phyloP scores from a whole-genome alignment of 2,888 invertebrate genomes.

The Vandiemenella viatica region DNA sequence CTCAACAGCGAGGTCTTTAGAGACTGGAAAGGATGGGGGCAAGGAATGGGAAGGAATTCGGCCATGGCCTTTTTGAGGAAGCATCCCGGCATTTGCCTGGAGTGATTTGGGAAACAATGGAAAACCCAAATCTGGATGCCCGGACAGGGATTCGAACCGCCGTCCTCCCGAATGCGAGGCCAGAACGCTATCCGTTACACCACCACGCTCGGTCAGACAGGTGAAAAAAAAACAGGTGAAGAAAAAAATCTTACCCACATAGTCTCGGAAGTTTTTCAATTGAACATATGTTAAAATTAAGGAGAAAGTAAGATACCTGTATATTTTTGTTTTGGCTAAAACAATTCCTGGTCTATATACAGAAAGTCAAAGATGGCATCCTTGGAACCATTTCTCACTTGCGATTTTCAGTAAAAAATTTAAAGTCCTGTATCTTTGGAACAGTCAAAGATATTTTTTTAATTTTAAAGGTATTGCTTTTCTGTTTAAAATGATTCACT shows the following conservation, averaged over 20 bases:
- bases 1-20: no score
- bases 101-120: no score
- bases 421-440: not conserved
- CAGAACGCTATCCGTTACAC: slow-evolving; percentile 56
- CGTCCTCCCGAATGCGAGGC: slow-evolving; percentile 90
- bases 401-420: not conserved
- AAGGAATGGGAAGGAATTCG: no score
- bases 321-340: not conserved
- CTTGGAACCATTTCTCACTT: not conserved
- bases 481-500: no score
- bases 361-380: not conserved
- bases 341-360: not conserved
- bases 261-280: not conserved
- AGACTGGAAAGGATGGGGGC: no score
- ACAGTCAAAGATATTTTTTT: not conserved
- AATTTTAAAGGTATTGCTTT: no score
- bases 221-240: not conserved
- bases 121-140: no score
- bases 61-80: no score
- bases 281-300: not conserved
- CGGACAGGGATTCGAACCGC: slow-evolving; percentile 98
- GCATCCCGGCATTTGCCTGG: no score
- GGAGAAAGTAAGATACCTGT: not conserved
- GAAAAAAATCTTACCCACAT: not conserved
- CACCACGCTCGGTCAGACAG: slow-evolving; percentile 6